Evolutionary conservation across 2,797 vertebrate genomes (phyloP), one percentile per base, ranked within the genome.

Genomic region (Squalus acanthias): DNA sequence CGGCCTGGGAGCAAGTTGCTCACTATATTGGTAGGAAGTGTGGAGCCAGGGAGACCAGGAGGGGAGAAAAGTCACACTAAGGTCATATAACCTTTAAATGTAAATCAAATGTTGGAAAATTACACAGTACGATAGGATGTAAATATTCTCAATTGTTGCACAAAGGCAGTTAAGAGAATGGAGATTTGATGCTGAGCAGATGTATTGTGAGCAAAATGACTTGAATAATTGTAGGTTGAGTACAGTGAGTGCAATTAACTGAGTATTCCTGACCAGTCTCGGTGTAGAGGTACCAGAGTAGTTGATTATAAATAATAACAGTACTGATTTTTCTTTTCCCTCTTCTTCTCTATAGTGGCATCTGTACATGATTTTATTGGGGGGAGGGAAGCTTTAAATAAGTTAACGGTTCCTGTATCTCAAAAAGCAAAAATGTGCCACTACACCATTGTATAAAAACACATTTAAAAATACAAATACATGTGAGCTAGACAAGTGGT

Each of bases 121-220:
- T 65, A 20, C 96, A 65, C 72, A 91, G 67, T 33, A 29, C n/a
- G 94, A 85, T 57, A 92, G 96, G 53, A 91, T 96, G 60, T 96
- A 96, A 94, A 72, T 13, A 29, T 57, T 69, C 69, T 95, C 12
- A 95, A 82, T n/a, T 24, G 69, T 50, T 82, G 96, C 87, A 76
- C 94, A 60, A 53, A 95, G 82, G 96, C 92, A 96, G 95, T 53
- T 96, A 17, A 96, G 96, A 96, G 97, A 97, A 95, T 57, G 9
- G 87, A 33, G 2, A 57, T 33, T 53, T 53, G 87, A 29, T 89
- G 53, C 24, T 85, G 12, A 60, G 26, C 50, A 88, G 22, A 29
- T 88, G 50, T 88, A 29, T 26, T 53, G 53, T 53, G 22, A 88
- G 46, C 60, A 85, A 50, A 15, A 46, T 85, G 46, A 24, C 39